Evolutionary conservation across 2,113 vertebrate genomes (phyloP).

Genomic region (Rhinolophus ferrumequinum): DNA sequence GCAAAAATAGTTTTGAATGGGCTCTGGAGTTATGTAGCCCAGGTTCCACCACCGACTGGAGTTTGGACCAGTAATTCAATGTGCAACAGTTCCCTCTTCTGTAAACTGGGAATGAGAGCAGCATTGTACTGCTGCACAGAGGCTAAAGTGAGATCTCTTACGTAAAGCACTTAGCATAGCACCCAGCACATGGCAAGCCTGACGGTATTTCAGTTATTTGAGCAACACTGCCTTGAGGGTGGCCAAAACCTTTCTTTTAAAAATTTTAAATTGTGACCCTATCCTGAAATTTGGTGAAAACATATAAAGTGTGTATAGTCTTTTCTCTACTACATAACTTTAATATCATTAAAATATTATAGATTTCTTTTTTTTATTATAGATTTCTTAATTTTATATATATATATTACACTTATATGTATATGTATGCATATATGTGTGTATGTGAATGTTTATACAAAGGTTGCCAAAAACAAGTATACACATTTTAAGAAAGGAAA

Average conservation of each 20-base stretch:
- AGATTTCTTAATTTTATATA: not conserved
- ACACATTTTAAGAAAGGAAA: too few relatives aligned
- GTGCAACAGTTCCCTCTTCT: not conserved
- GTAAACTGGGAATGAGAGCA: not conserved
- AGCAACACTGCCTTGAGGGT: not conserved
- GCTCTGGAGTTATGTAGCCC: not conserved
- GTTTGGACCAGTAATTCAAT: not conserved
- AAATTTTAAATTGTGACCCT: not conserved
- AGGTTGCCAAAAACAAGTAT: too few relatives aligned
- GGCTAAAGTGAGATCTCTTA: not conserved
- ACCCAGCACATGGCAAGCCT: not conserved
- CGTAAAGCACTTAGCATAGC: not conserved
- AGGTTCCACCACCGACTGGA: not conserved
- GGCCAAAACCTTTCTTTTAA: not conserved
- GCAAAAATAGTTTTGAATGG: not conserved
- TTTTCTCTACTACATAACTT: not conserved
- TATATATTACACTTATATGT: too few relatives aligned
- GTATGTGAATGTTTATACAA: too few relatives aligned
- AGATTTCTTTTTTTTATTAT: not conserved
- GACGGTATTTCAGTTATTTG: not conserved
- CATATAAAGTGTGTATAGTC: not conserved
- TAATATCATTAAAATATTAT: not conserved
- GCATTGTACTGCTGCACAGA: not conserved
- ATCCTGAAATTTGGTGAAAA: not conserved
- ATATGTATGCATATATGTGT: too few relatives aligned